These are phyloP conservation scores for Palythoa grandis DNA, from an alignment of 92 coral and sea anemone genomes.

Conservation along the genomic window DNA sequence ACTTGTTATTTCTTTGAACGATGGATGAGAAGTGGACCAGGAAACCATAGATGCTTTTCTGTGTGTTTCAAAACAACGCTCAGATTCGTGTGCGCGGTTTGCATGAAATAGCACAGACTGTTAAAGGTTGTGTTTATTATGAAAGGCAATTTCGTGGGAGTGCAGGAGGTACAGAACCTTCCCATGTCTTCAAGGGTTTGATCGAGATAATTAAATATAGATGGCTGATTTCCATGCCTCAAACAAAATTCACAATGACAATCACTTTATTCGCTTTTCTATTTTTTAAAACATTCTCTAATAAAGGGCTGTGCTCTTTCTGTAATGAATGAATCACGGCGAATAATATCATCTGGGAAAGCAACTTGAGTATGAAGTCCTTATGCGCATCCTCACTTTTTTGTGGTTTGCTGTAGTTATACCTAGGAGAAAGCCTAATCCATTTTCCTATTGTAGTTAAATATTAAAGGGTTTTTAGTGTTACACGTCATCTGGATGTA, in stretches of 20 bases:
- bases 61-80: slow-evolving; percentile 35
- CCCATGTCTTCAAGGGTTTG: slow-evolving; percentile 45
- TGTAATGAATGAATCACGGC: neutral
- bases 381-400: slow-evolving; percentile 27
- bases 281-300: too few species aligned
- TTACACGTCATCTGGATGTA: neutral
- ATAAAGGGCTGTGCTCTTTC: slow-evolving; percentile 47
- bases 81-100: slow-evolving; percentile 44
- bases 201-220: slow-evolving; percentile 42
- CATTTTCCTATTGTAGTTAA: neutral
- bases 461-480: neutral
- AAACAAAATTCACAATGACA: too few species aligned
- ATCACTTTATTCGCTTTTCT: too few species aligned
- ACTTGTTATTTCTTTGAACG: slow-evolving; percentile 50
- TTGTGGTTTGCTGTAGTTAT: slow-evolving; percentile 37
- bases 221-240: slow-evolving; percentile 53
- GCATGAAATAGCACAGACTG: slow-evolving; percentile 55
- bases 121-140: slow-evolving; percentile 52
- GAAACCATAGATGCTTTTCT: slow-evolving; percentile 64
- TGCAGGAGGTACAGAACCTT: slow-evolving; percentile 20
- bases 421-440: slow-evolving; percentile 14
- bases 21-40: slow-evolving; percentile 56
- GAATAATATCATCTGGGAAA: slow-evolving; percentile 30
- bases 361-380: slow-evolving; percentile 28
- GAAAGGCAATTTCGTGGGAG: slow-evolving; percentile 12